Evolutionary conservation across 2,797 vertebrate species (phyloP).

Genomic region (Leontopithecus rosalia): DNA sequence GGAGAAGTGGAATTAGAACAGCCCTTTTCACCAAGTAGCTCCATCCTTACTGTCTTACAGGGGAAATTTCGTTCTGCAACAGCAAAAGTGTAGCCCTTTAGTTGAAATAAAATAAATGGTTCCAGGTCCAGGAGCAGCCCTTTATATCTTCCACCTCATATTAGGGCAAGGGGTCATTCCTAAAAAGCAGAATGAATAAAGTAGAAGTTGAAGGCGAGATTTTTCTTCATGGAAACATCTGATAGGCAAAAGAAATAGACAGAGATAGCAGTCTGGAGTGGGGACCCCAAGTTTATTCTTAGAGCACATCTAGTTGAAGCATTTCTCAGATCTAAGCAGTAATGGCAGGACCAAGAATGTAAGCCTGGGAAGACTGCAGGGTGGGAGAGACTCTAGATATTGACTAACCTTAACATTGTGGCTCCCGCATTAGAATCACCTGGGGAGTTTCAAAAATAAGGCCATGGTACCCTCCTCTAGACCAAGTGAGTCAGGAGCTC

Average conservation of each 20-base stretch:
- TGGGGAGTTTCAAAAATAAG: not conserved
- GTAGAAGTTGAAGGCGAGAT: not conserved
- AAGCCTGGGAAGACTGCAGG: not conserved
- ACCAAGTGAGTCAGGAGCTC: not conserved
- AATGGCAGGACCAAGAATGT: not conserved
- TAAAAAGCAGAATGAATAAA: not conserved
- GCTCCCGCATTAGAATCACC: not conserved
- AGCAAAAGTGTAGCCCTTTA: not conserved
- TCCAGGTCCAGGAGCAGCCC: not conserved
- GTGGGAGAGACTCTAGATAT: not conserved
- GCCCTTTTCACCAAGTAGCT: not conserved
- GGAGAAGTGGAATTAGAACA: not conserved
- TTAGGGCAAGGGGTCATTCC: not conserved
- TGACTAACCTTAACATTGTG: not conserved
- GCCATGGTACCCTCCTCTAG: not conserved
- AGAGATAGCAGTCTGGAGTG: not conserved
- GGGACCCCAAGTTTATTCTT: not conserved
- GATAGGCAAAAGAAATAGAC: not conserved
- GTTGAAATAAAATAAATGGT: slow-evolving; percentile 14
- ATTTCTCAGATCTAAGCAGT: not conserved
- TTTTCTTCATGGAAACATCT: not conserved
- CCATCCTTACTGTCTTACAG: not conserved
- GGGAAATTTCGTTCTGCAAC: not conserved
- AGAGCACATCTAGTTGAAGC: not conserved
- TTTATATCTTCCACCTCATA: slow-evolving; percentile 3